Conservation (phyloP, 2,797 vertebrate genomes). For the Microctenopoma steveboyesi region DNA sequence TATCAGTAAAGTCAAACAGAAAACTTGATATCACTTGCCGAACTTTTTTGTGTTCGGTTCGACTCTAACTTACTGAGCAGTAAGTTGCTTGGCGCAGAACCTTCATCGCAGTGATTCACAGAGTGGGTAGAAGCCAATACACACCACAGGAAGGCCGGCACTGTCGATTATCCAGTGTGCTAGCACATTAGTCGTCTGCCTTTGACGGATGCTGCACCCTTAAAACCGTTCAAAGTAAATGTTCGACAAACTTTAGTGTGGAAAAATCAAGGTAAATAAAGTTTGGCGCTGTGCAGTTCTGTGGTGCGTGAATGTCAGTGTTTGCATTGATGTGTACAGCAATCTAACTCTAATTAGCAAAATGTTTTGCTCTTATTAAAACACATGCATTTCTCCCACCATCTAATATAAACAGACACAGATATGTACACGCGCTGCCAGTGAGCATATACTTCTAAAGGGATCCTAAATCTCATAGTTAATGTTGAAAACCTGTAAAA, state of each 20-base stretch:
- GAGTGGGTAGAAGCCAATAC: not conserved
- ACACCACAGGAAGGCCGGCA: not conserved
- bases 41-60: not conserved
- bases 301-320: too few relatives aligned
- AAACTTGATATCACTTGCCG: not conserved
- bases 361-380: too few relatives aligned
- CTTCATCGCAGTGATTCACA: not conserved
- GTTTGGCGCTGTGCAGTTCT: too few relatives aligned
- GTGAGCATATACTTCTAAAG: not conserved
- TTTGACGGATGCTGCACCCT: not conserved
- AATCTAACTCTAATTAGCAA: too few relatives aligned
- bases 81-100: not conserved
- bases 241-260: not conserved
- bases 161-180: not conserved
- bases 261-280: not conserved
- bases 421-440: not conserved
- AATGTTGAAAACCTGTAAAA: not conserved
- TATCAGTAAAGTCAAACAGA: constrained; percentile 19
- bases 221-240: not conserved
- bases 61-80: not conserved
- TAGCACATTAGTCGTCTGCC: not conserved
- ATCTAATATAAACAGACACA: not conserved
- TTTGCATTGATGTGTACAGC: too few relatives aligned
- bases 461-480: not conserved
- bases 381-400: too few relatives aligned